Evolutionary conservation across 1,140 invertebrate genomes (phyloP), one percentile per base, ranked within the genome.

Genomic region (Leptopilina clavipes): DNA sequence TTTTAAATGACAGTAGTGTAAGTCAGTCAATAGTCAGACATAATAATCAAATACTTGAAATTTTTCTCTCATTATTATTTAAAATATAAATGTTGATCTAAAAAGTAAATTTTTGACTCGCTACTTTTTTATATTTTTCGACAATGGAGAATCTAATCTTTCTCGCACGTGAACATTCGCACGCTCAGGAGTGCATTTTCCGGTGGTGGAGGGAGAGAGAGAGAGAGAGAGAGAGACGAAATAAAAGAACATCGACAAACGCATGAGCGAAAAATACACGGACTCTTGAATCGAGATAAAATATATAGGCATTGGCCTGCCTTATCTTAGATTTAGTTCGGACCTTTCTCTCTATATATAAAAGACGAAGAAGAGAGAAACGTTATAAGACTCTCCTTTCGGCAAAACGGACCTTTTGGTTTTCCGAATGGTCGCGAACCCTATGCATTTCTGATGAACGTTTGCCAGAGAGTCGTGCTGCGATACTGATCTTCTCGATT

Each of bases 401-500:
- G 79, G 78, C 75, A 77, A 76, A 86, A 83, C 82, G 82, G 74
- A 81, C 74, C 77, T 86, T n/a, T 85, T 54, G 73, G 70, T 73
- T 78, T 83, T 81, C 80, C 73, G 73, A 76, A 78, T 81, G 74
- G 75, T 52, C 74, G 17, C 54, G 74, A 86, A 87, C 80, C 83
- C 85, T 84, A 89, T 90, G 86, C 88, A 90, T 90, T 89, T 89
- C 88, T 88, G 88, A 89, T 89, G 88, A 90, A 89, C 83, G 82
- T 76, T 81, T 73, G 52, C 72, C 76, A 52, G 75, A 80, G 75
- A 54, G 48, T 74, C 74, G 81, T 76, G 73, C 72, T n/a, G 31
- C 84, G 85, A 86, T 89, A 84, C 87, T 76, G 80, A 88, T 89
- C 87, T n/a, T n/a, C n/a, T 77, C 81, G 83, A 86, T 87, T 87